A percentile compares a stretch with the other conserved stretches of the same genome.
phyloP scores from a whole-genome alignment of 2,797 vertebrate genomes.

The Hoplostethus atlanticus region DNA sequence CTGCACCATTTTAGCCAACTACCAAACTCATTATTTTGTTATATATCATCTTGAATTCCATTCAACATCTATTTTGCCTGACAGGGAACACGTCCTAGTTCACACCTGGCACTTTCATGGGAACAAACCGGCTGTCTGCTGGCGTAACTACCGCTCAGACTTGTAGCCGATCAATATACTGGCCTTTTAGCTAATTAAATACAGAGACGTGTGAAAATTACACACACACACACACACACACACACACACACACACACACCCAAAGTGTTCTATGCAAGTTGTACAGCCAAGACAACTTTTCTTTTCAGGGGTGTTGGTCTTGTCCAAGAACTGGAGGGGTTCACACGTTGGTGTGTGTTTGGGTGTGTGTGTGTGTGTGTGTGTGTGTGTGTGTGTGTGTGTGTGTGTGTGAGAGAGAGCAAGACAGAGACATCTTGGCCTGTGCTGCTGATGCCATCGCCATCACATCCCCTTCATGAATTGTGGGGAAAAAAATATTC shows the following conservation, averaged over 20 bases:
- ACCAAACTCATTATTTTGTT: constrained; percentile 35
- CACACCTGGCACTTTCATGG: constrained; percentile 48
- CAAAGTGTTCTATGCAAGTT: neutral
- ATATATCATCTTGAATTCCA: constrained; percentile 24
- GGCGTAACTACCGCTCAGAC: constrained; percentile 39
- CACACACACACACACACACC: neutral
- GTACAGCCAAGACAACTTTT: constrained; percentile 9
- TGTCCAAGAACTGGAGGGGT: constrained; percentile 18
- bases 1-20: constrained; percentile 18
- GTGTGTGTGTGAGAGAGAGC: neutral
- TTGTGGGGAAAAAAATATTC: constrained; percentile 43
- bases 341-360: constrained; percentile 35
- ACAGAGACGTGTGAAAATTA: constrained; percentile 16
- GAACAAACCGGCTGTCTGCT: constrained; percentile 28
- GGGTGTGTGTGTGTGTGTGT: constrained; percentile 24
- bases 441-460: constrained; percentile 33
- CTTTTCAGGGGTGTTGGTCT: constrained; percentile 15
- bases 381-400: constrained; percentile 7
- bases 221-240: neutral
- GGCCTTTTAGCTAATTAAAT: constrained; percentile 61
- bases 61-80: constrained; percentile 30
- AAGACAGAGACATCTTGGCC: constrained; percentile 34
- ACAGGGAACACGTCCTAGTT: constrained; percentile 45
- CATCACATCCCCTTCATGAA: constrained; percentile 43
- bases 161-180: constrained; percentile 51